phyloP scores from a whole-genome alignment of 2,797 vertebrate genomes.

The Xenopus petersii region DNA sequence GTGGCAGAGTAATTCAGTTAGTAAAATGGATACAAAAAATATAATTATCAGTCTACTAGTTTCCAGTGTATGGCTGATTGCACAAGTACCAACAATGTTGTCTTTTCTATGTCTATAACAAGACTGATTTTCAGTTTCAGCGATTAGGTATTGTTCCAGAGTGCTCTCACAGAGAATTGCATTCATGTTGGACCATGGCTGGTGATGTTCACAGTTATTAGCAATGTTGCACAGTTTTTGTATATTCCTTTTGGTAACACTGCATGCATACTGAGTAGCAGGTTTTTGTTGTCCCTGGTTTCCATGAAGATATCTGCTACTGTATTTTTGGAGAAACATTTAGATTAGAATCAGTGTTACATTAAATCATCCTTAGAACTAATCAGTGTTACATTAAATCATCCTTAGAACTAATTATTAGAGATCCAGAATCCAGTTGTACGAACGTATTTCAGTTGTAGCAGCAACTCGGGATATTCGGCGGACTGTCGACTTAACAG shows the following conservation, averaged over 20 bases:
- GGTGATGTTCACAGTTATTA: not conserved
- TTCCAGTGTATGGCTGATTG: slow-evolving; percentile 11
- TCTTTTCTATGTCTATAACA: not conserved
- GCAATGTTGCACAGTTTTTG: not conserved
- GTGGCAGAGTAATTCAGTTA: slow-evolving; percentile 28
- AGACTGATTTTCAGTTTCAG: not conserved
- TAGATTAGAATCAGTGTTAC: too few relatives aligned
- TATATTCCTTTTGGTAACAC: too few relatives aligned
- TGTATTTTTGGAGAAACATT: too few relatives aligned
- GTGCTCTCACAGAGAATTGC: not conserved
- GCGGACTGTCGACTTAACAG: too few relatives aligned
- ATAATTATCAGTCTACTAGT: not conserved
- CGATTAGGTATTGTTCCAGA: not conserved
- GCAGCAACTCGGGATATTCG: not conserved
- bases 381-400: not conserved
- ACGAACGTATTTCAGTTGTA: slow-evolving; percentile 1
- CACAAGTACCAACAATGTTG: not conserved
- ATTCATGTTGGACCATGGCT: not conserved
- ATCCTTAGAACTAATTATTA: not conserved
- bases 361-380: not conserved
- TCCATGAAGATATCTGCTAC: too few relatives aligned
- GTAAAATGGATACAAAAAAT: not conserved
- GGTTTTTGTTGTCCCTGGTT: too few relatives aligned
- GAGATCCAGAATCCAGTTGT: not conserved
- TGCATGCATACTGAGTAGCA: not conserved